Evolutionary conservation across 2,888 invertebrate species (phyloP), one percentile per base, ranked within the genome.

Genomic region (Morpho helenor): DNA sequence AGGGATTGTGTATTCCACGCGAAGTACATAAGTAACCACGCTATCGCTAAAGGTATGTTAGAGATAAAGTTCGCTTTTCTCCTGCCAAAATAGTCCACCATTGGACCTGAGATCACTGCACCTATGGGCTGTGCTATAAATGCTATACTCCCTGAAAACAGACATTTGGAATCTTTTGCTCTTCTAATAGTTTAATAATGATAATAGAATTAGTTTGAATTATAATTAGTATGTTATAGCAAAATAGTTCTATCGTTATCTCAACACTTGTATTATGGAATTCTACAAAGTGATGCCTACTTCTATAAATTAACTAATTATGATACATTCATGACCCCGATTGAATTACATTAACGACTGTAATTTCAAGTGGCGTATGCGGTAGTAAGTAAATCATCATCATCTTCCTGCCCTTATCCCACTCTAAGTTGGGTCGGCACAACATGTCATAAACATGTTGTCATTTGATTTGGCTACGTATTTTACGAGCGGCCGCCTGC

Each of bases 41-140:
- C 92, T 1, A 87, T 63, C 3, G 92, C 70, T 67, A 91, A 91
- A 0, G 93, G 92, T 3, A 92, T 74, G 69, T 92, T 92, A 8
- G 91, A 92, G 1, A 92, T 68, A 63, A 92, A 86, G 65, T 91
- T 90, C 3, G 91, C 87, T 49, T 73, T 82, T 69, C 91, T 92
- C n/a, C 93, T 74, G 0, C 93, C 93, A 16, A 92, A 79, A 51
- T 86, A 89, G 71, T 92, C 92, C 42, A 92, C 83, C 39, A 92
- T 71, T 3, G 91, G 87, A 0, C 92, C 92, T 0, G 92, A 92
- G 9, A 91, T 57, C 0, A 93, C 56, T 3, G 92, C 92, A 0
- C 93, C 93, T 4, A 92, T 68, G 0, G 93, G 93, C 67, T 92
- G 92, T 1, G 91, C 85, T n/a, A 92, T 74, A 67, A 83, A 92